Conservation (phyloP, 1,140 invertebrate genomes). For the Leptestheria dahalacensis region DNA sequence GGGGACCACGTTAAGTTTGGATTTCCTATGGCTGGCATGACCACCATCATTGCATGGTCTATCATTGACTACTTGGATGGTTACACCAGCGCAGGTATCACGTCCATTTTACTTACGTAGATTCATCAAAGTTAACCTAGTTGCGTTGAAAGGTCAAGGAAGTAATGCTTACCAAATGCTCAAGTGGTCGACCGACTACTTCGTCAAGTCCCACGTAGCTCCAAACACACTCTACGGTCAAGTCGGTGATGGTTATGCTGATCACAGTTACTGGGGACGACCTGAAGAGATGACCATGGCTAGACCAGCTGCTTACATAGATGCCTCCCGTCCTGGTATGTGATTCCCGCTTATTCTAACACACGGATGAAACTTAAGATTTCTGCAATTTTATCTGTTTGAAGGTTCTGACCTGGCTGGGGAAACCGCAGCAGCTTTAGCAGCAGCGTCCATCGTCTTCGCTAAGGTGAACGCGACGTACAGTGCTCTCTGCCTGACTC, state of each 20-base stretch:
- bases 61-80: constrained; percentile 37
- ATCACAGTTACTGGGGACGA: constrained; percentile 41
- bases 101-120: not conserved
- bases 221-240: constrained; percentile 40
- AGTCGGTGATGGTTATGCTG: constrained; percentile 37
- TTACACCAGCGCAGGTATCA: constrained; percentile 24
- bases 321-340: not conserved
- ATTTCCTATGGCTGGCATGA: constrained; percentile 43
- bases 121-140: not conserved
- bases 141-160: constrained; percentile 25
- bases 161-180: constrained; percentile 33
- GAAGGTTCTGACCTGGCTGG: constrained; percentile 44
- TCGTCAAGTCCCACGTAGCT: constrained; percentile 39
- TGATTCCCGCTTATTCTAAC: not conserved
- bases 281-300: constrained; percentile 43
- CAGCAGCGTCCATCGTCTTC: constrained; percentile 29
- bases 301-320: constrained; percentile 27
- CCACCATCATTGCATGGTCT: constrained; percentile 43
- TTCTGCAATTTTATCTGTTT: constrained; percentile 6
- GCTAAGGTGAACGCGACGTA: constrained; percentile 23
- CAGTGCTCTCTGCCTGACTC: constrained; percentile 20
- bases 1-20: constrained; percentile 49
- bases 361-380: not conserved
- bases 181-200: constrained; percentile 45
- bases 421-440: constrained; percentile 43